phyloP scores from a whole-genome alignment of 2,888 invertebrate species.

The Eucera pruinosa region DNA sequence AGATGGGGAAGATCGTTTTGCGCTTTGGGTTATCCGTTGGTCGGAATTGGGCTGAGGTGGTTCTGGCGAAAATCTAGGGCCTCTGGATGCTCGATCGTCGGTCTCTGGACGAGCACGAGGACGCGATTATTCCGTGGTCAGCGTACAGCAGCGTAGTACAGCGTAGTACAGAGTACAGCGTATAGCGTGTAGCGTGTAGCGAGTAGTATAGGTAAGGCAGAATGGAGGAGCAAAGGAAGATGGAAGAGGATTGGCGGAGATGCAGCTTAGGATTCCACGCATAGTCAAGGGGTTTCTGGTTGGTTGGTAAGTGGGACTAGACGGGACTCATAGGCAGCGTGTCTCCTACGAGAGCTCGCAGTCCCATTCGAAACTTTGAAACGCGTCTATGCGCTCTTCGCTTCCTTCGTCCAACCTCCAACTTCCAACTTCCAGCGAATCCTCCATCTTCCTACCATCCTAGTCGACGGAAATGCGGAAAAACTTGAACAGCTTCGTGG shows the following conservation, averaged over 20 bases:
- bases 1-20: constrained; percentile 6
- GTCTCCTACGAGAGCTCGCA: constrained; percentile 83
- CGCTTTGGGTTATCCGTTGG: not conserved
- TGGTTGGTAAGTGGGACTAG: constrained; percentile 84
- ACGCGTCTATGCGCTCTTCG: constrained; percentile 72
- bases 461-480: constrained; percentile 5
- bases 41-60: not conserved
- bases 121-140: too few species aligned
- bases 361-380: constrained; percentile 81
- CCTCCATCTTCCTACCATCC: constrained; percentile 6
- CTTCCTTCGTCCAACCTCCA: not conserved
- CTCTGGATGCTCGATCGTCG: not conserved
- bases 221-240: constrained; percentile 45
- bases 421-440: not conserved
- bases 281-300: constrained; percentile 82
- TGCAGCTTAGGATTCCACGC: constrained; percentile 80
- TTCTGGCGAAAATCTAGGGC: not conserved
- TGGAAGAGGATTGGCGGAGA: constrained; percentile 79
- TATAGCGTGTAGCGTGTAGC: not conserved
- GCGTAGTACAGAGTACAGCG: not conserved
- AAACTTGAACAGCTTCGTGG: not conserved
- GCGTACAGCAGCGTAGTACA: too few species aligned
- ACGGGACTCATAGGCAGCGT: constrained; percentile 84
- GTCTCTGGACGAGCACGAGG: not conserved
- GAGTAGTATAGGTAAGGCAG: constrained; percentile 28